Evolutionary conservation across 2,113 vertebrate genomes (phyloP).

Genomic region (Gobiocypris rarus): DNA sequence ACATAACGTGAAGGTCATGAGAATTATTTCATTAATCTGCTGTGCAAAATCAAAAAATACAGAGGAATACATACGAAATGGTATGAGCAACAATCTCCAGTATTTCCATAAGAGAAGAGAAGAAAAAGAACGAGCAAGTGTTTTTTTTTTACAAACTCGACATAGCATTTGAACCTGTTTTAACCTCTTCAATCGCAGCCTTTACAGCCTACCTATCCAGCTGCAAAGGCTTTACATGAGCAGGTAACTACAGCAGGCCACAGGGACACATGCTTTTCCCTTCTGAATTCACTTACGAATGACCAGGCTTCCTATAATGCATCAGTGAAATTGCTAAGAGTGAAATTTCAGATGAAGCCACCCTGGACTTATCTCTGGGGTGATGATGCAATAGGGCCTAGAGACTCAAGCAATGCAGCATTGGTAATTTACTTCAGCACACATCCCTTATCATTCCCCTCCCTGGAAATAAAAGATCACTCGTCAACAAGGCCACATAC

Average conservation of each 20-base stretch:
- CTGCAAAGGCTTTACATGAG: not conserved
- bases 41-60: too few relatives aligned
- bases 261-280: conserved; percentile 8
- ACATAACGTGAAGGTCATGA: not conserved
- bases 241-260: not conserved
- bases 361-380: conserved; percentile 12
- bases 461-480: conserved; percentile 6
- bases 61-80: too few relatives aligned
- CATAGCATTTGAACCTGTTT: not conserved
- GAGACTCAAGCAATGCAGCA: not conserved
- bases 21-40: too few relatives aligned
- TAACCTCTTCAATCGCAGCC: not conserved
- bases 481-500: conserved; percentile 8
- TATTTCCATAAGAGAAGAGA: not conserved
- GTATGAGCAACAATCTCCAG: not conserved
- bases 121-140: not conserved
- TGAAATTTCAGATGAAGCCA: conserved; percentile 11
- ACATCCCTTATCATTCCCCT: conserved; percentile 26
- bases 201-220: not conserved
- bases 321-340: conserved; percentile 31
- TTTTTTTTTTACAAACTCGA: not conserved
- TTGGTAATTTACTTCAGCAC: conserved; percentile 23
- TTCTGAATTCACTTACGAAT: conserved; percentile 15
- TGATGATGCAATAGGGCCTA: conserved; percentile 27
- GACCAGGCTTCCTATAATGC: not conserved